Evolutionary conservation across 1,140 invertebrate genomes (phyloP).

Genomic region (Acromyrmex charruanus): DNA sequence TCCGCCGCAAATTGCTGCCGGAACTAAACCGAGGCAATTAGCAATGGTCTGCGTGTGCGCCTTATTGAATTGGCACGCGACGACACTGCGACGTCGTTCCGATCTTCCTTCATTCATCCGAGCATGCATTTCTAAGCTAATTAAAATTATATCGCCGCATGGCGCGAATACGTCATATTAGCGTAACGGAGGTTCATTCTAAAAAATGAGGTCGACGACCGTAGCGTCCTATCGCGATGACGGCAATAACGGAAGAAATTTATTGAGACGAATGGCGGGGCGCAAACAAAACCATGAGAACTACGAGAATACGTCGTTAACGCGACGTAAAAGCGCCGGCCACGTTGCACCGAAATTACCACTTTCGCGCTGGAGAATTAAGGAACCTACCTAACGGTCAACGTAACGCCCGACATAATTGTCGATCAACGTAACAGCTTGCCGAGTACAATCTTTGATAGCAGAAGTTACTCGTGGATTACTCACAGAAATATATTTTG

Average conservation of each 20-base stretch:
- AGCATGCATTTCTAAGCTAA: conserved; percentile 52
- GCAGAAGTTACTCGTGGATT: background rate
- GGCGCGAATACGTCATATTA: conserved; percentile 53
- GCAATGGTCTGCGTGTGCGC: conserved; percentile 28
- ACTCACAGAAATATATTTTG: background rate
- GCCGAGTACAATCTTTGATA: background rate
- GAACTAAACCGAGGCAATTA: conserved; percentile 49
- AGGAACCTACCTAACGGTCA: conserved; percentile 22
- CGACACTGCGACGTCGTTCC: background rate
- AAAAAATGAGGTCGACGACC: conserved; percentile 58
- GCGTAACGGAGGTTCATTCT: conserved; percentile 9
- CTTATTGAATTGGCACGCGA: conserved; percentile 34
- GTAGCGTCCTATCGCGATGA: conserved; percentile 19
- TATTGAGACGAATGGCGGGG: conserved; percentile 67
- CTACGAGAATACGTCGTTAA: conserved; percentile 22
- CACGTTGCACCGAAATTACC: conserved; percentile 28
- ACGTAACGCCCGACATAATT: conserved; percentile 30
- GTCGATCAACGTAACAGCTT: conserved; percentile 14
- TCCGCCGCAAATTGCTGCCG: conserved; percentile 32
- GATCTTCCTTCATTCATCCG: background rate
- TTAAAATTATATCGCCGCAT: conserved; percentile 70
- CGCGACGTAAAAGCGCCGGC: background rate
- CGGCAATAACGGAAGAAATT: conserved; percentile 69
- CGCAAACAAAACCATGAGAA: conserved; percentile 27
- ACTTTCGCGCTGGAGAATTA: conserved; percentile 24